A percentile compares a stretch with the other conserved stretches of the same genome.
These are phyloP conservation scores for Jaculus jaculus DNA, from an alignment of 2,113 vertebrate species.

Conservation along the genomic window DNA sequence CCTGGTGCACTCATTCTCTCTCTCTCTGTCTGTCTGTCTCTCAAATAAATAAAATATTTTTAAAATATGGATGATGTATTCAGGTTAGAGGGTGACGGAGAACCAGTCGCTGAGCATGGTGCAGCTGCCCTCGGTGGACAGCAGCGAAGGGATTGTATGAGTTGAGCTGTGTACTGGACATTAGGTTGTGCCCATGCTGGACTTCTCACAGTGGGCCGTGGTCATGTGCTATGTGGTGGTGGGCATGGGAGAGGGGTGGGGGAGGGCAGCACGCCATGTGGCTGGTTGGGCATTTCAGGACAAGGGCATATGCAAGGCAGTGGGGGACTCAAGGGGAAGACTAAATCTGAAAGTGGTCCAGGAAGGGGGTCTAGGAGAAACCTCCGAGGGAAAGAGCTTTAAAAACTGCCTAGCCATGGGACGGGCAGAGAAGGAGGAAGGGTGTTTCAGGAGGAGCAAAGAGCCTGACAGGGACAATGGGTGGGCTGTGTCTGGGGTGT, in stretches of 20 bases:
- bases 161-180: background rate
- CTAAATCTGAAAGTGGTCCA: background rate
- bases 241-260: background rate
- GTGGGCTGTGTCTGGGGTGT: too few species aligned
- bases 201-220: background rate
- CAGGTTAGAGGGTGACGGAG: background rate
- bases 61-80: background rate
- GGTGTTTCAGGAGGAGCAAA: background rate
- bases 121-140: too few species aligned
- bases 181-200: accelerated
- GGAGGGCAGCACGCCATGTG: background rate
- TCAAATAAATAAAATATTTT: too few species aligned
- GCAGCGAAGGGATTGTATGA: background rate
- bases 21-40: too few species aligned
- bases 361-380: background rate
- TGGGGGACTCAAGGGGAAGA: too few species aligned
- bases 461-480: background rate
- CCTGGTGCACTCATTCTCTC: too few species aligned
- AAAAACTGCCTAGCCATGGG: background rate
- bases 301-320: too few species aligned
- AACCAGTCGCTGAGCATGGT: too few species aligned
- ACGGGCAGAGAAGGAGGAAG: background rate
- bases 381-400: too few species aligned
- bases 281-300: background rate
- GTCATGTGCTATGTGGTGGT: background rate